These are phyloP conservation scores for Rhinolophus ferrumequinum DNA, from an alignment of 2,113 vertebrate genomes.

Conservation along the genomic window DNA sequence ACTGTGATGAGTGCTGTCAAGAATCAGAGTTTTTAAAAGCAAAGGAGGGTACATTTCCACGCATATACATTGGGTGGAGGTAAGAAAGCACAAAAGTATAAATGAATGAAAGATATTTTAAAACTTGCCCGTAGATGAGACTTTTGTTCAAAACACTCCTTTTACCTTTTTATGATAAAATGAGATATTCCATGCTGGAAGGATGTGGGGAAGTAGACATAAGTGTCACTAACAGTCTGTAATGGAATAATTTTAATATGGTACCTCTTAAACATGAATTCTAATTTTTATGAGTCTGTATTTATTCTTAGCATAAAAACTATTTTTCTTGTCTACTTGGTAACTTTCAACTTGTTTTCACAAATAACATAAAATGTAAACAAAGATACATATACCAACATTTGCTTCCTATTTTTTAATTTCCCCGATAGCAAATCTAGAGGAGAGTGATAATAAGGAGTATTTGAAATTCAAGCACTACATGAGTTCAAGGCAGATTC, in stretches of 20 bases:
- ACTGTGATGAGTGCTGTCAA: constrained; percentile 31
- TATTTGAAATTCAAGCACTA: constrained; percentile 15
- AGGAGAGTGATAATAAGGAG: neutral
- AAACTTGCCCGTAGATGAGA: constrained; percentile 38
- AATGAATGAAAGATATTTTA: constrained; percentile 40
- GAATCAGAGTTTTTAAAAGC: constrained; percentile 47
- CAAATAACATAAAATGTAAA: neutral
- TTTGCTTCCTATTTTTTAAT: neutral
- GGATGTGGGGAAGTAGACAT: neutral
- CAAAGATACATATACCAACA: neutral
- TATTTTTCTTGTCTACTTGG: neutral
- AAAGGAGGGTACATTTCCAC: neutral
- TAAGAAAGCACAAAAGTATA: constrained; percentile 37
- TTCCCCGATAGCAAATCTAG: neutral
- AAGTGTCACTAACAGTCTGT: neutral
- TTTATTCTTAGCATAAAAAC: constrained; percentile 29
- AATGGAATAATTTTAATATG: neutral
- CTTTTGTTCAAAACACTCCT: neutral
- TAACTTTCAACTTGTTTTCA: neutral
- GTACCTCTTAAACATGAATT: neutral
- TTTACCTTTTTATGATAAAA: neutral
- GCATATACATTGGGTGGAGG: neutral
- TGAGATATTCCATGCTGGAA: neutral
- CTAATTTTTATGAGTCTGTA: constrained; percentile 4
- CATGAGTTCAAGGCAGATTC: neutral